A percentile compares a stretch with the other conserved stretches of the same genome.
Conservation (phyloP, 1,140 invertebrate genomes). For the Zaprionus capensis region DNA sequence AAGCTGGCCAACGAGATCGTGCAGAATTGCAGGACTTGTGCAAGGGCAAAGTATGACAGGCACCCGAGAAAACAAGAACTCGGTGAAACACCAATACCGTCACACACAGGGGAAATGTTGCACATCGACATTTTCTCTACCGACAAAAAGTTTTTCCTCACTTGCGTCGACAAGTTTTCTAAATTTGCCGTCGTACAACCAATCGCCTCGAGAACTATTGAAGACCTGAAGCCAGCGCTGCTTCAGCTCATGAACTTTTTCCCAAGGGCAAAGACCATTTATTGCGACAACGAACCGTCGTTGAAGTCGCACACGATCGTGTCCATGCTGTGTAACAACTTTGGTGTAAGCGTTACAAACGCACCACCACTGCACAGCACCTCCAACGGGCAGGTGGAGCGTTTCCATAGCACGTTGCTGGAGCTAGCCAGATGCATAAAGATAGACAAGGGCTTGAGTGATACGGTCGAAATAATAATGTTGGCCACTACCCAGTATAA, state of each 20-base stretch:
- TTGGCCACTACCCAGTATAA: not conserved
- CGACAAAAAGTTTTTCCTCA: too few relatives aligned
- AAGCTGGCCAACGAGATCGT: too few relatives aligned
- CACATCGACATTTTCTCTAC: too few relatives aligned
- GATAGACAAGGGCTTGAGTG: constrained; percentile 1
- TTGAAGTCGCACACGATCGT: constrained; percentile 5
- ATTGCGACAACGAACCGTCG: constrained; percentile 11
- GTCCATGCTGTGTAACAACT: not conserved
- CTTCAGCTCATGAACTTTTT: constrained; percentile 19
- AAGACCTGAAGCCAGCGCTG: not conserved
- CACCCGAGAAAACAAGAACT: too few relatives aligned
- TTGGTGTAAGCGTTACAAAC: not conserved
- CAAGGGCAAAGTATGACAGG: too few relatives aligned
- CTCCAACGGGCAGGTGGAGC: not conserved
- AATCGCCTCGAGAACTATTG: constrained; percentile 2
- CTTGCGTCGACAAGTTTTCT: too few relatives aligned
- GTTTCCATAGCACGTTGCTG: not conserved
- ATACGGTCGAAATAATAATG: constrained; percentile 5
- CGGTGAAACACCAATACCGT: too few relatives aligned
- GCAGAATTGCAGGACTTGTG: too few relatives aligned
- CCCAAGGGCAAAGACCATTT: not conserved
- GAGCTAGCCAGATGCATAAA: constrained; percentile 1
- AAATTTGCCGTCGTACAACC: too few relatives aligned
- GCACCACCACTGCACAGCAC: too few relatives aligned
- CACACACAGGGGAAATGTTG: too few relatives aligned